Base-by-base conservation (phyloP, 35 echinoderm and acorn worm species). In the Ophioderma brevispina region DNA sequence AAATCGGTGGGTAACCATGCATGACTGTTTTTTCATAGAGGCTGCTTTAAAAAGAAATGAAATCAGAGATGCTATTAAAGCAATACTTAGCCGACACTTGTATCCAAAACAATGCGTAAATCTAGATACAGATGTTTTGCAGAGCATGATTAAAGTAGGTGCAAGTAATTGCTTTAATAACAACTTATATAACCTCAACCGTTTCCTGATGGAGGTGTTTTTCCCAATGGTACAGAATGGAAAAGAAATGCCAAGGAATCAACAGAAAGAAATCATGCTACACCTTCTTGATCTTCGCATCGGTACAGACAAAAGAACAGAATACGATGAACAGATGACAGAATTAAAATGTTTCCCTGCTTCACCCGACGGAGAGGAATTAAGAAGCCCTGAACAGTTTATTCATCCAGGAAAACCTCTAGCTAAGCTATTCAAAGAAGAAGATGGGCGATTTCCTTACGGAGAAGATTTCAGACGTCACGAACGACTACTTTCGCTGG, bases 361-460 rank as follows among this genome's bases (percentile, higher is more conserved):
- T 21, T 89, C 87, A 2, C 78, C 40, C 1, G 33, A 50, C 56
- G 87, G 77, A 41, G 33, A 80, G 23, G 39, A 31, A 10, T 36
- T 80, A 0, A 33, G 15, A 31, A 0, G 18, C 55, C 87, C 87
- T 46, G 35, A 38, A 25, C 38, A 28, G 33, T 36, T 89, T 5
- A 49, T 89, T 0, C n/a, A 89, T 36, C 87, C 87, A 10, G 10
- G 33, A 35, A 80, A 76, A 37, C 77, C 33, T 0, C 50, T 89
- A 32, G 87, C 39, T 40, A 8, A 39, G 21, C 49, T 89, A 5
- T 89, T 80, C 43, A 89, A 41, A 31, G 86, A 93, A n/a, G 63
- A 52, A 21, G 86, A 93, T 77, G 33, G 75, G 21, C 64, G 84
- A 32, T 93, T 93, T 52, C 63, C 86, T 42, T 75, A 89, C 28